Evolutionary conservation across 2,113 vertebrate species (phyloP), one percentile per base, ranked within the genome.

Genomic region (Syngnathus typhle): DNA sequence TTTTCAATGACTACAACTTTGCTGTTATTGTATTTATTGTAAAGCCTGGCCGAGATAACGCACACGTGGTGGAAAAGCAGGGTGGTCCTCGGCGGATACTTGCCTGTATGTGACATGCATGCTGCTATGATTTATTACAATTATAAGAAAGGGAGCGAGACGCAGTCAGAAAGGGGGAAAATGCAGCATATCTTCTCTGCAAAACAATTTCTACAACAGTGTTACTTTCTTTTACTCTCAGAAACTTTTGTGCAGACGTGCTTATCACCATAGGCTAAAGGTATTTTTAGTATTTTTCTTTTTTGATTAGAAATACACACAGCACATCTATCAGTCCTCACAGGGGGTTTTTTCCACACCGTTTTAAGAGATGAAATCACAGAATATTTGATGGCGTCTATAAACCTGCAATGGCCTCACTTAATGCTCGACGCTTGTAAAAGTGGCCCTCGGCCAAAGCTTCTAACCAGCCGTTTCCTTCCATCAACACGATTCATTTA

Each of bases 101-200:
- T 32, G 16, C 16, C n/a, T 7, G 21, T 23, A 64, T 63, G 39
- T 52, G 36, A 51, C 43, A 23, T 43, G 32, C 44, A 27, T 55
- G 58, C 27, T 49, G 15, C 27, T 23, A 56, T 63, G 65, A 66
- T 69, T 7, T 16, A 68, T 68, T 49, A 43, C 8, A 62, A 41
- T 43, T 56, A 65, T 27, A 23, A 19, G 36, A 51, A 27, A 65
- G 38, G 39, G 44, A 52, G 27, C 9, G 46, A 56, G n/a, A 38
- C 13, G 15, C 11, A 32, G 27, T 18, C 44, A 43, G 12, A 64
- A 10, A 16, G 32, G 7, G 47, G 36, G 55, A 55, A 5, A 58
- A 16, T 36, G 55, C 23, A 36, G 27, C 27, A 3, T 32, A 32
- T 32, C 27, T 32, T 32, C 27, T 3, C 27, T 32, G 27, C 27